phyloP scores from a whole-genome alignment of 2,888 invertebrate species.

The Drosophila atripex region DNA sequence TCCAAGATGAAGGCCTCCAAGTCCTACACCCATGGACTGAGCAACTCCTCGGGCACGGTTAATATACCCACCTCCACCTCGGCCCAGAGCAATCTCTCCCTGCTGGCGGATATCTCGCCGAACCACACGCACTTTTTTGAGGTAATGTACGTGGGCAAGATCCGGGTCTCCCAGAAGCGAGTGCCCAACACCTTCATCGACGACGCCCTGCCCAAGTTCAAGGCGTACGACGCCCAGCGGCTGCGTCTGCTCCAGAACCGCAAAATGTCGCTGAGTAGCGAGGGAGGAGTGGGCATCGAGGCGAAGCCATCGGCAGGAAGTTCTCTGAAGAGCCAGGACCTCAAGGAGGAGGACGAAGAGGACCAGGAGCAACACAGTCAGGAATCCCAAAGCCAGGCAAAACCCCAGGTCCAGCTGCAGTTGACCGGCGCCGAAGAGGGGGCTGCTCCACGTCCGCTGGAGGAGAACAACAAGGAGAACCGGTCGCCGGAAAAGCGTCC shows the following conservation, averaged over 20 bases:
- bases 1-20: conserved; percentile 83
- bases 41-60: conserved; percentile 83
- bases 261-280: conserved; percentile 81
- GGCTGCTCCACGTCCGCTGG: conserved; percentile 54
- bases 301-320: conserved; percentile 60
- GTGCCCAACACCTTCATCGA: conserved; percentile 93
- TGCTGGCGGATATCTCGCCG: conserved; percentile 89
- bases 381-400: conserved; percentile 15
- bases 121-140: conserved; percentile 96
- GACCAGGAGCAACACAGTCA: conserved; percentile 46
- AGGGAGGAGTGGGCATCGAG: conserved; percentile 69
- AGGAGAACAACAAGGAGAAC: conserved; percentile 81
- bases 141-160: conserved; percentile 95
- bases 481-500: conserved; percentile 72
- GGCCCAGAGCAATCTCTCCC: conserved; percentile 82
- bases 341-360: conserved; percentile 79
- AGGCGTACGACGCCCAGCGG: conserved; percentile 91
- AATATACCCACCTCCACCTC: conserved; percentile 84
- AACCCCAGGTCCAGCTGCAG: conserved; percentile 51
- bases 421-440: conserved; percentile 57
- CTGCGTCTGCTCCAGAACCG: conserved; percentile 82
- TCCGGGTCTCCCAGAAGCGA: conserved; percentile 93
- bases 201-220: conserved; percentile 93
- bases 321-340: conserved; percentile 69
- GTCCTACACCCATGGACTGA: conserved; percentile 83